Conservation (phyloP, 2,797 vertebrate species). For the Miichthys miiuy region DNA sequence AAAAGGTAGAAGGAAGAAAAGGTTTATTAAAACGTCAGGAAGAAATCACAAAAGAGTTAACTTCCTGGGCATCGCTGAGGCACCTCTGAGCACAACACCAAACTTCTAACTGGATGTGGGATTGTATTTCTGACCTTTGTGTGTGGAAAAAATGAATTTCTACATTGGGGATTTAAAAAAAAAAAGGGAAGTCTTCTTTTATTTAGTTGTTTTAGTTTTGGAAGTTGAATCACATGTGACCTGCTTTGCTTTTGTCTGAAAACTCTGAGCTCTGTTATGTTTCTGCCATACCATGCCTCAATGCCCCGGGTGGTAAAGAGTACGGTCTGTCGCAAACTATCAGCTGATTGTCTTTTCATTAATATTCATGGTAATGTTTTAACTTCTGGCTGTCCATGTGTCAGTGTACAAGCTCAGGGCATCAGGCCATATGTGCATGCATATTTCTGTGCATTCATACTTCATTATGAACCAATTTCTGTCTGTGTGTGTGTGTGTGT, state of each 20-base stretch:
- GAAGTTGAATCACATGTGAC: background rate
- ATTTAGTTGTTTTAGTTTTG: background rate
- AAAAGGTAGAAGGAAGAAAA: background rate
- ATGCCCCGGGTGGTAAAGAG: background rate
- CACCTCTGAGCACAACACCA: no score
- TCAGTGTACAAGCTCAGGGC: conserved; percentile 46
- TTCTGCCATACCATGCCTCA: background rate
- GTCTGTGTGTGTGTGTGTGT: conserved; percentile 39
- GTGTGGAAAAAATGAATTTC: background rate
- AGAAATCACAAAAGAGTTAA: background rate
- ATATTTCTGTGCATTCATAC: conserved; percentile 45
- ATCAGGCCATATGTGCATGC: conserved; percentile 58
- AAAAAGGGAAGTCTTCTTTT: background rate
- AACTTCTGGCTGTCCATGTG: conserved; percentile 50
- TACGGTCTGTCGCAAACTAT: conserved; percentile 7
- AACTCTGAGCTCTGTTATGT: background rate
- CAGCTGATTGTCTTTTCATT: conserved; percentile 36
- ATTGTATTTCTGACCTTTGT: no score
- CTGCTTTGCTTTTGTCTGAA: background rate
- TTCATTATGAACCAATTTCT: conserved; percentile 27
- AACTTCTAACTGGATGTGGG: background rate
- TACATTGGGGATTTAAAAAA: background rate
- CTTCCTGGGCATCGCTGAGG: no score
- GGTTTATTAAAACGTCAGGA: background rate
- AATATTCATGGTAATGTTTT: conserved; percentile 57